phyloP scores from a whole-genome alignment of 2,113 vertebrate species.

The Salvelinus namaycush region DNA sequence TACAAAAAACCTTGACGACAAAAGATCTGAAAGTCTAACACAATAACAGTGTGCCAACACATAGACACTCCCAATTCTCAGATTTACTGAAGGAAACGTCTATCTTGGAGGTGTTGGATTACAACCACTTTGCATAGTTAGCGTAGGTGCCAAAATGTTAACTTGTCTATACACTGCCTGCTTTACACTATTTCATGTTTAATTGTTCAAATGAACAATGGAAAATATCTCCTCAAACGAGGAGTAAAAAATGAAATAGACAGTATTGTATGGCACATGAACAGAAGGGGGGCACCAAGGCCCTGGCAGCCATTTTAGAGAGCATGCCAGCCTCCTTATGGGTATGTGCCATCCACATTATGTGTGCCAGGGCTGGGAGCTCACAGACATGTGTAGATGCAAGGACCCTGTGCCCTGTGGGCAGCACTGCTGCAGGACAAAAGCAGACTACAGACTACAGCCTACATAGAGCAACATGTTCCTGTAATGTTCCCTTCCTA shows the following conservation, averaged over 20 bases:
- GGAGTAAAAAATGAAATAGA: not conserved
- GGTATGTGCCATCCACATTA: constrained; percentile 30
- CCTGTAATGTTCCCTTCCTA: no score
- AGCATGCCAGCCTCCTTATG: constrained; percentile 32
- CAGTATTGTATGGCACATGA: constrained; percentile 11
- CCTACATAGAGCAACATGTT: not conserved
- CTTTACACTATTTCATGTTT: not conserved
- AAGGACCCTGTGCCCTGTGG: constrained; percentile 29
- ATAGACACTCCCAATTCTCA: not conserved
- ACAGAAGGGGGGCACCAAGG: constrained; percentile 39
- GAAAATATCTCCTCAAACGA: not conserved
- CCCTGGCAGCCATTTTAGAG: constrained; percentile 34
- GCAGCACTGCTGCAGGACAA: constrained; percentile 31
- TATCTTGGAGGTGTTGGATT: not conserved
- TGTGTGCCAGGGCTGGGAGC: constrained; percentile 35
- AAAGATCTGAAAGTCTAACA: constrained; percentile 12
- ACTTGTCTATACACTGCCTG: not conserved
- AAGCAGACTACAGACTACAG: constrained; percentile 3
- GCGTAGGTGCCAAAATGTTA: not conserved
- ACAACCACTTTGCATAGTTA: not conserved
- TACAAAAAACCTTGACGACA: constrained; percentile 28
- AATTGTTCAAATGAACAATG: not conserved
- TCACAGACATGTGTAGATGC: constrained; percentile 45
- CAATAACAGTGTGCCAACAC: not conserved
- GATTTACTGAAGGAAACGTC: not conserved